Evolutionary conservation across 2,797 vertebrate species (phyloP).

Genomic region (Clarias platycephalus): DNA sequence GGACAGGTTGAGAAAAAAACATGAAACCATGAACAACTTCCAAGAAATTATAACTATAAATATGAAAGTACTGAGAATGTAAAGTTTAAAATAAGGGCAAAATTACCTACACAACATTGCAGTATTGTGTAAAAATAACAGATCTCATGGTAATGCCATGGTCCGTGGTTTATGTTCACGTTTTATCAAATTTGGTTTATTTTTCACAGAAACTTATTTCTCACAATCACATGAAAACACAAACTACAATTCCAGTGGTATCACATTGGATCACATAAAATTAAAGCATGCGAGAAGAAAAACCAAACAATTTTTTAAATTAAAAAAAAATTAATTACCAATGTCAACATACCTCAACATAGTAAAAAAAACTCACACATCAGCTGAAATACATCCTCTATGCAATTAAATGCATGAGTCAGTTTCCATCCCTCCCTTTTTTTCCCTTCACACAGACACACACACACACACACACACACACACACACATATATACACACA

Average conservation of each 20-base stretch:
- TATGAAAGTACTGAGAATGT: not conserved
- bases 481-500: not conserved
- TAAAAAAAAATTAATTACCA: not conserved
- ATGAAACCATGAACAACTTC: not conserved
- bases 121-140: not conserved
- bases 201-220: not conserved
- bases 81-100: not conserved
- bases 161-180: not conserved
- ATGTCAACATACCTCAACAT: not conserved
- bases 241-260: not conserved
- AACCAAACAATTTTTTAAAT: not conserved
- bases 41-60: not conserved
- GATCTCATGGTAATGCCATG: not conserved
- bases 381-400: not conserved
- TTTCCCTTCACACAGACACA: too few relatives aligned
- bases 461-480: not conserved
- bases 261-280: not conserved
- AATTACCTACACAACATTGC: not conserved
- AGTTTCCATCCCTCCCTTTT: conserved; percentile 11
- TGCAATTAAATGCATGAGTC: not conserved
- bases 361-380: not conserved
- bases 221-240: not conserved
- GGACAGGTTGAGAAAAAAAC: not conserved
- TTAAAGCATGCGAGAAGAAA: not conserved
- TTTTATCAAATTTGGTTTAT: not conserved